Evolutionary conservation across 1,140 invertebrate species (phyloP).

Genomic region (Macrocentrus cingulum): DNA sequence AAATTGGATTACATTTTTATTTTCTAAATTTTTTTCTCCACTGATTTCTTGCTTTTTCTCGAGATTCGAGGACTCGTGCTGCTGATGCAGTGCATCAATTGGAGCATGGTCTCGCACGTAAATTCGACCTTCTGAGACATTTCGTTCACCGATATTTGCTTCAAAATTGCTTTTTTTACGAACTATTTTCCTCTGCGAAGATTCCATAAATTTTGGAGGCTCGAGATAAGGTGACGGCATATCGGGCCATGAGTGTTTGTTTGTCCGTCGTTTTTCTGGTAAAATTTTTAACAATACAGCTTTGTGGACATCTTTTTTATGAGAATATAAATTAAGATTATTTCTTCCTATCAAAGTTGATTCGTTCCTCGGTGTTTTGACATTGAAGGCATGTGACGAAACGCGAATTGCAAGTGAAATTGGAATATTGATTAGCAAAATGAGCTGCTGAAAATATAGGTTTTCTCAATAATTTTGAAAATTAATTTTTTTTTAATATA

Average conservation of each 20-base stretch:
- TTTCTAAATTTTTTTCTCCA: constrained; percentile 36
- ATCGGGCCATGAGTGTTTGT: background rate
- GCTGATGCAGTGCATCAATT: constrained; percentile 21
- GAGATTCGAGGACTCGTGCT: constrained; percentile 23
- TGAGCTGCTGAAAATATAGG: background rate
- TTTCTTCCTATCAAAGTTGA: background rate
- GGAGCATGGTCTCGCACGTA: constrained; percentile 47
- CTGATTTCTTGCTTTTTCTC: constrained; percentile 38
- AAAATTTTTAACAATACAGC: background rate
- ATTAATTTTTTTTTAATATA: constrained; percentile 1
- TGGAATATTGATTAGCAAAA: too few species aligned
- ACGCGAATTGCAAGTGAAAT: background rate
- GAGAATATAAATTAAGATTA: constrained; percentile 9
- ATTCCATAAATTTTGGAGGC: constrained; percentile 28
- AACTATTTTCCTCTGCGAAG: constrained; percentile 1
- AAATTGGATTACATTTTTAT: constrained; percentile 57
- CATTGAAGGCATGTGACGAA: too few species aligned
- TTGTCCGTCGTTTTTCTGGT: background rate
- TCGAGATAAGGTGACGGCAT: constrained; percentile 25
- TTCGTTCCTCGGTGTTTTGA: background rate
- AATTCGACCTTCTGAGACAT: constrained; percentile 5
- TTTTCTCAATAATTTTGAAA: background rate
- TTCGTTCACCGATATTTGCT: background rate
- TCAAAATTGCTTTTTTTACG: background rate
- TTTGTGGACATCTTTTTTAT: constrained; percentile 5